Evolutionary conservation across 2,797 vertebrate species (phyloP).

Genomic region (Chaetodon trifasciatus): DNA sequence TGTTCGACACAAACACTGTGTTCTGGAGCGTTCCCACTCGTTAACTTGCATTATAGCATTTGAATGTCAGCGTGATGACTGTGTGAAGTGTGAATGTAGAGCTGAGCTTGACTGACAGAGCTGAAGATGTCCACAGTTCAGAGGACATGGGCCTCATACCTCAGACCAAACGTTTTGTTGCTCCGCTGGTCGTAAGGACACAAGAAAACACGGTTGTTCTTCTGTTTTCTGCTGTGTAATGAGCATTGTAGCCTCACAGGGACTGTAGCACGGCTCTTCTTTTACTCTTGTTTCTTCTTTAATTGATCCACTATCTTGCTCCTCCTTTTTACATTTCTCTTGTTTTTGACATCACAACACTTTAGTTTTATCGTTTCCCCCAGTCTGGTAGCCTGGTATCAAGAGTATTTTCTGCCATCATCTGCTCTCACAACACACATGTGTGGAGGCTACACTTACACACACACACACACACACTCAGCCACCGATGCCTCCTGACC

Average conservation of each 20-base stretch:
- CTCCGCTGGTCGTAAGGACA: neutral
- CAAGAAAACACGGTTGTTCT: neutral
- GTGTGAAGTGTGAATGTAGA: neutral
- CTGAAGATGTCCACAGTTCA: too few species aligned
- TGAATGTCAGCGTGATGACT: neutral
- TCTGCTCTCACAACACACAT: slow-evolving; percentile 26
- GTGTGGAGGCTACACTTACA: slow-evolving; percentile 18
- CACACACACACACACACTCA: slow-evolving; percentile 49
- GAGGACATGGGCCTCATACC: rapidly evolving
- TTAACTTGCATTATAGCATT: neutral
- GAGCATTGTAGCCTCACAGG: slow-evolving; percentile 7
- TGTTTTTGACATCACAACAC: slow-evolving; percentile 41
- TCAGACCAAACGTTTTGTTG: neutral
- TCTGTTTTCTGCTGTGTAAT: neutral
- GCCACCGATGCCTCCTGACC: slow-evolving; percentile 69
- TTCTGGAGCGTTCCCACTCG: neutral
- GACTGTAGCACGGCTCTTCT: neutral
- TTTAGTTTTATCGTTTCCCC: slow-evolving; percentile 36
- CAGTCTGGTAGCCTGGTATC: slow-evolving; percentile 38
- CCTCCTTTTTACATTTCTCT: slow-evolving; percentile 2
- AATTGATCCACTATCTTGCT: neutral
- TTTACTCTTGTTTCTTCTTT: neutral
- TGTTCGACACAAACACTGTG: neutral
- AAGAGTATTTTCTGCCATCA: slow-evolving; percentile 53
- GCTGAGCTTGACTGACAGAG: neutral